Conservation (phyloP, 2,888 invertebrate species). For the Lithophane ornitopus region DNA sequence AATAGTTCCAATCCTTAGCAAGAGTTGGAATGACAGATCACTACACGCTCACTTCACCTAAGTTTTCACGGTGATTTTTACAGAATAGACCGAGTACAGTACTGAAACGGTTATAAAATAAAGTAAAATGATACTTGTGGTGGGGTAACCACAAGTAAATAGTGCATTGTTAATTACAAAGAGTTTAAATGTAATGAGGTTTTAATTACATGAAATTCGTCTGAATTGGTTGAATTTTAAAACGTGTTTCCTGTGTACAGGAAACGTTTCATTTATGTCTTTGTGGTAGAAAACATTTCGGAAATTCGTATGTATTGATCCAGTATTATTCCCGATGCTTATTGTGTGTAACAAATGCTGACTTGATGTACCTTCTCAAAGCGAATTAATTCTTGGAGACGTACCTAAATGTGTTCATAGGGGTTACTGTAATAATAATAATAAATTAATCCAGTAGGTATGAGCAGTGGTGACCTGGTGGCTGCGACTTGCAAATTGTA, state of each 20-base stretch:
- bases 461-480: too few species aligned
- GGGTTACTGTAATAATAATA: too few species aligned
- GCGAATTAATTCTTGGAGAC: not conserved
- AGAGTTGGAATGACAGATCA: too few species aligned
- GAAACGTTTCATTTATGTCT: not conserved
- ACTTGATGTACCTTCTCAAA: not conserved
- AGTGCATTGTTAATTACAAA: slow-evolving; percentile 26
- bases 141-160: slow-evolving; percentile 18
- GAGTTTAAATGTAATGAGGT: slow-evolving; percentile 50
- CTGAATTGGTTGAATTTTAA: slow-evolving; percentile 39
- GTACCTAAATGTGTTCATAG: not conserved
- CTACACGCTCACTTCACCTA: too few species aligned
- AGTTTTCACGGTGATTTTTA: too few species aligned
- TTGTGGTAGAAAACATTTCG: slow-evolving; percentile 26
- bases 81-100: not conserved
- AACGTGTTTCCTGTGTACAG: slow-evolving; percentile 6
- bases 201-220: slow-evolving; percentile 52
- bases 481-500: too few species aligned
- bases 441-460: too few species aligned
- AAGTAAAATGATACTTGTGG: slow-evolving; percentile 7
- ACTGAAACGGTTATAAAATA: slow-evolving; percentile 4
- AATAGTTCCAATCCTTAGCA: too few species aligned
- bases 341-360: not conserved
- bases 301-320: not conserved
- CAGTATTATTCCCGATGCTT: not conserved